Evolutionary conservation across 2,113 vertebrate species (phyloP).

Genomic region (Aix galericulata): DNA sequence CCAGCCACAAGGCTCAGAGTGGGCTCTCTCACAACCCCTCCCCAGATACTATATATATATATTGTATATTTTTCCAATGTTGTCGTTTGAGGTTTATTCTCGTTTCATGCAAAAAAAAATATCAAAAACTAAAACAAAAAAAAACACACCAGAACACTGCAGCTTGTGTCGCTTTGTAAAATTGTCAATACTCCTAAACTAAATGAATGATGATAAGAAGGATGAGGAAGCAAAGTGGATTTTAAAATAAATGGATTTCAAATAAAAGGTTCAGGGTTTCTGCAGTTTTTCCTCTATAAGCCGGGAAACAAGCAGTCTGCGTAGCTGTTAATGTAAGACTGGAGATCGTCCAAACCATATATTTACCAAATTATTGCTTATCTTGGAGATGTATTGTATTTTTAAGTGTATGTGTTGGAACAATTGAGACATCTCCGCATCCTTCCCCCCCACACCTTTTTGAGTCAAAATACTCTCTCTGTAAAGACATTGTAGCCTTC

Average conservation of each 20-base stretch:
- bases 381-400: not conserved
- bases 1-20: conserved; percentile 26
- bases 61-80: conserved; percentile 88
- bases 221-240: conserved; percentile 59
- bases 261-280: conserved; percentile 18
- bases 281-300: not conserved
- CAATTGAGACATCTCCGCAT: not conserved
- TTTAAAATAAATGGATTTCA: conserved; percentile 79
- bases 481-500: not conserved
- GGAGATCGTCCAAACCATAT: not conserved
- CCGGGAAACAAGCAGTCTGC: not conserved
- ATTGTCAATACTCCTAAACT: conserved; percentile 60
- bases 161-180: conserved; percentile 78
- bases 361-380: not conserved
- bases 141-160: conserved; percentile 24
- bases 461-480: not conserved
- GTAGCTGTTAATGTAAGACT: not conserved
- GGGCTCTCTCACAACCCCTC: conserved; percentile 26
- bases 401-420: not conserved
- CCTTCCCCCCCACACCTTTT: not conserved
- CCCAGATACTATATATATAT: conserved; percentile 77
- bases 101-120: conserved; percentile 63
- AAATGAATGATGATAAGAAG: conserved; percentile 38
- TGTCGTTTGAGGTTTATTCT: conserved; percentile 77
- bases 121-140: not conserved